Evolutionary conservation across 2,888 invertebrate species (phyloP), one percentile per base, ranked within the genome.

Genomic region (Oxyteleia sp.): DNA sequence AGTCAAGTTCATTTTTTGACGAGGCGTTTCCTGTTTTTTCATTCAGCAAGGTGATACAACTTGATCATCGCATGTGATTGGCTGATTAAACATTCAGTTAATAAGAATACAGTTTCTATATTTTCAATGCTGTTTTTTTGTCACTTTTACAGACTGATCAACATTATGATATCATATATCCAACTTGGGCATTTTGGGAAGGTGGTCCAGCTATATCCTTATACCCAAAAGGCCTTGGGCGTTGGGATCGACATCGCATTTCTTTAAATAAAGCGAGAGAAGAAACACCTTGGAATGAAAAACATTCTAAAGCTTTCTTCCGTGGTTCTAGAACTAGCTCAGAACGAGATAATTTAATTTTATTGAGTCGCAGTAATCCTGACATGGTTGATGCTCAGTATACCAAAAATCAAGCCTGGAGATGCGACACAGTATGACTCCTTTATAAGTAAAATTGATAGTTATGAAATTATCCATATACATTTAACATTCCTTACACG

Each of bases 351-450:
- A 95, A 97, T 23, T 94, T 99, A 29, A 94, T 99, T 84, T 93
- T 97, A 61, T 94, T 99, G n/a, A 97, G 97, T 16, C 94, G 98
- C 75, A 95, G 95, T 68, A 92, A 95, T 20, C 96, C 98, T 0
- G 94, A 97, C 1, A 93, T 99, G 16, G 96, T 97, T 0, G 97
- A 99, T 94, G 99, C 99, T 0, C 96, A 96, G 86, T 99, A 99
- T 92, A 99, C 99, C 0, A 99, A 98, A 94, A 99, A 99, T 94
- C 99, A 99, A 94, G 99, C 99, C 0, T 99, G 99, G 99, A 99
- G 98, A 94, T 98, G 98, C 4, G 96, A 97, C 85, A 96, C 95
- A 88, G 97, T 97, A 94, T 92, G 90, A 23, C n/a, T 26, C 5
- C 26, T 26, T 26, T 26, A 26, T 26, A 26, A 26, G 26, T 26